Conservation (phyloP, 1,140 invertebrate species). For the Samia ricini region DNA sequence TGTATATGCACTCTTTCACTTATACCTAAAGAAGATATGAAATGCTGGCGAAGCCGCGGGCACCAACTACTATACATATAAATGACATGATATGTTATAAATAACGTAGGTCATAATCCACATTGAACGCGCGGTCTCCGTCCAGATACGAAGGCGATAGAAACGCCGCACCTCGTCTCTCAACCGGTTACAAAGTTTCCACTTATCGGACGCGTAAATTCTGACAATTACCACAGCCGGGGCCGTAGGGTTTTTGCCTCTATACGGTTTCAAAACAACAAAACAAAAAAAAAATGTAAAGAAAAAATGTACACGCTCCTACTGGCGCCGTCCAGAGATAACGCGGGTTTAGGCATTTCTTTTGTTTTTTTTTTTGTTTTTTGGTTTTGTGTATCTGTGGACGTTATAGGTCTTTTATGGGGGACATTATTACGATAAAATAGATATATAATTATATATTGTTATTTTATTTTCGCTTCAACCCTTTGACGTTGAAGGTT, state of each 20-base stretch:
- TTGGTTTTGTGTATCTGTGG: background rate
- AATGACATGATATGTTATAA: background rate
- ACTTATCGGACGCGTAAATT: background rate
- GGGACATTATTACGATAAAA: background rate
- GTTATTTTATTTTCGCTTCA: background rate
- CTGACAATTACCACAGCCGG: background rate
- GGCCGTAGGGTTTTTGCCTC: background rate
- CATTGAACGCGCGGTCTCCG: background rate
- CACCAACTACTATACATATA: too few species aligned
- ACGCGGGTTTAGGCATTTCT: background rate
- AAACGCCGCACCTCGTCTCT: too few species aligned
- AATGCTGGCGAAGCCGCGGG: too few species aligned
- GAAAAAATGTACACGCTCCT: background rate
- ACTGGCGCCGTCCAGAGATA: background rate
- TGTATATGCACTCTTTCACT: too few species aligned
- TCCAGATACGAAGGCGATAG: background rate
- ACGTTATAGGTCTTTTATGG: background rate
- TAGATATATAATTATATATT: background rate
- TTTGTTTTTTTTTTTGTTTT: background rate
- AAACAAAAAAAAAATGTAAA: too few species aligned
- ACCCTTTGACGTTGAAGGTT: background rate
- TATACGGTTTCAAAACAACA: too few species aligned
- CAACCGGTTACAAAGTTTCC: background rate
- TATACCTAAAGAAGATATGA: too few species aligned
- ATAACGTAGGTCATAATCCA: background rate